phyloP scores from a whole-genome alignment of 1,140 invertebrate species.

The Zaprionus gabonicus region DNA sequence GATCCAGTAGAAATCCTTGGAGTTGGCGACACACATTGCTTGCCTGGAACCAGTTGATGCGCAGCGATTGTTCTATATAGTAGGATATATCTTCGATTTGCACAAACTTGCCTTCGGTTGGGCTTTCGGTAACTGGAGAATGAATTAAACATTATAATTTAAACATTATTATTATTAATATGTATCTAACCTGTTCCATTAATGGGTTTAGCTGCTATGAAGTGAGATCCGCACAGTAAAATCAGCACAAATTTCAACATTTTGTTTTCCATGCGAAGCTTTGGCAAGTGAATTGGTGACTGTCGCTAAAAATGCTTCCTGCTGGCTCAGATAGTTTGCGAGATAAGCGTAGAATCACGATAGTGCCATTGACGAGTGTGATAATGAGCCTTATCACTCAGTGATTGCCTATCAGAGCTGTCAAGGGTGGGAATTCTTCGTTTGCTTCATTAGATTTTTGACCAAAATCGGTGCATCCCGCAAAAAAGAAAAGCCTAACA shows the following conservation, averaged over 20 bases:
- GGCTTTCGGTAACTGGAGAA: not conserved
- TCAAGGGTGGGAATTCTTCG: no score
- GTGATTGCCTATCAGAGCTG: not conserved
- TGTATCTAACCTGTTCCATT: not conserved
- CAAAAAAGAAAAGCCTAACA: no score
- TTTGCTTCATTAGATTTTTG: not conserved
- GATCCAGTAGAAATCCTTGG: constrained; percentile 21
- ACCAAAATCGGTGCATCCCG: not conserved
- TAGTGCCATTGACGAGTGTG: constrained; percentile 5
- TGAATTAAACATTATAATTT: no score
- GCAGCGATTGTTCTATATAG: constrained; percentile 31
- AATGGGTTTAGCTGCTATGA: constrained; percentile 5
- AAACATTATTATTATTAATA: no score
- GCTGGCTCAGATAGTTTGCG: not conserved
- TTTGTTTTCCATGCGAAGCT: not conserved
- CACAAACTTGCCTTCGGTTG: not conserved
- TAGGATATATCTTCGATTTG: constrained; percentile 19
- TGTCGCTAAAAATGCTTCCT: not conserved
- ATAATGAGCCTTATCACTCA: not conserved
- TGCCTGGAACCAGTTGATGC: constrained; percentile 48
- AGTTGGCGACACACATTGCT: constrained; percentile 42
- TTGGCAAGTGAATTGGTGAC: not conserved
- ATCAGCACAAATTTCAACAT: constrained; percentile 15
- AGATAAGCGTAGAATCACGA: constrained; percentile 11
- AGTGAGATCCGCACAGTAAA: not conserved